These are phyloP conservation scores for Papilio polytes DNA, from an alignment of 1,140 invertebrate species.

Conservation along the genomic window DNA sequence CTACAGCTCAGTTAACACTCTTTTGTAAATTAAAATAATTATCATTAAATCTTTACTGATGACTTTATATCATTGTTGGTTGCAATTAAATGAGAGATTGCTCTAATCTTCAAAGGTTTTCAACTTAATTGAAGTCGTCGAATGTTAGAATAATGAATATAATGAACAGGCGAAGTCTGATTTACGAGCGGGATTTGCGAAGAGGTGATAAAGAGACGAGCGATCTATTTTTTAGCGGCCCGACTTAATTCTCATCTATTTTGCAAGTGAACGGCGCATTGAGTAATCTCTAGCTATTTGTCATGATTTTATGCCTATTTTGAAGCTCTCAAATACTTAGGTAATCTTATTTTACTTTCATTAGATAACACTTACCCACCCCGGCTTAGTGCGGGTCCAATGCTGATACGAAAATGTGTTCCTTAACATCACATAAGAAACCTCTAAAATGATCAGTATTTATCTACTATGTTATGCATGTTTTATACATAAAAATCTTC, in stretches of 20 bases:
- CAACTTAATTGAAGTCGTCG: conserved; percentile 19
- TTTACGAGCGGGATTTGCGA: conserved; percentile 44
- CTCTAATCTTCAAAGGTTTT: conserved; percentile 41
- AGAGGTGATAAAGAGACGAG: conserved; percentile 40
- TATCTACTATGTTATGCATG: no score
- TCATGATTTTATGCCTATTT: background rate
- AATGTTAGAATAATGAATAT: conserved; percentile 46
- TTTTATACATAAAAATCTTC: no score
- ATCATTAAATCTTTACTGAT: background rate
- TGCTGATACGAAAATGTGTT: no score
- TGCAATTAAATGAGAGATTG: background rate
- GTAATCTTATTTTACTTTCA: background rate
- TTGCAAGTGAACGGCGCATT: conserved; percentile 17
- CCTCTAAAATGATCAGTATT: no score
- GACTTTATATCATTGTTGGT: conserved; percentile 28
- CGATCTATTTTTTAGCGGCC: conserved; percentile 35
- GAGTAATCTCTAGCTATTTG: conserved; percentile 19
- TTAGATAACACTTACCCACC: no score
- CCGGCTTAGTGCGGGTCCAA: no score
- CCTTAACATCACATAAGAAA: no score
- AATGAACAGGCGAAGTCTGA: conserved; percentile 47
- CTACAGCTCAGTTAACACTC: background rate
- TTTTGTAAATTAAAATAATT: background rate
- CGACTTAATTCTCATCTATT: conserved; percentile 38
- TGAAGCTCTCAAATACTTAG: background rate